Evolutionary conservation across 2,113 vertebrate genomes (phyloP), one percentile per base, ranked within the genome.

Genomic region (Galemys pyrenaicus): DNA sequence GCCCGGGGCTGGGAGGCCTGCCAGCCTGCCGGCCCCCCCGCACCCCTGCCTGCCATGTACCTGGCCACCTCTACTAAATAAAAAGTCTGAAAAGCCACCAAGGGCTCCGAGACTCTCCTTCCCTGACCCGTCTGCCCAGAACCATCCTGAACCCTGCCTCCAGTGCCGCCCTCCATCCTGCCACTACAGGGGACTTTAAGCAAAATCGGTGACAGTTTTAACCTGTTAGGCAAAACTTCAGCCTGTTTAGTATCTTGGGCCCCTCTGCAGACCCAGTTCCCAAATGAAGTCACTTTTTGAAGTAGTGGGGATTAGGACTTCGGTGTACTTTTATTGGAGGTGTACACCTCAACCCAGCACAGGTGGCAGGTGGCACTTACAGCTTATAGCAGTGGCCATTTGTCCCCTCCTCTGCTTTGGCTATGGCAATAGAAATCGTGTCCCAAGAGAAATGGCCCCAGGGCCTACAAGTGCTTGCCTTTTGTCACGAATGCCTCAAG

Each of bases 341-440:
- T 32, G 39, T 24, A 30, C 9, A 35, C 0, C 64, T 54, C 39
- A 32, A 17, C 16, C 30, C 2, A 0, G n/a, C 3, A 24, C 3
- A 35, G 37, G 15, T 51, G 6, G 46, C 54, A 62, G 32, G 37
- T 13, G 37, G 32, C 16, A 30, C 9, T 41, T 54, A 41, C 24
- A 0, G 60, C 58, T 80, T 70, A 73, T 41, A 39, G 46, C 9
- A 10, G 74, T 12, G 16, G 41, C 24, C 19, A 13, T 64, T 62
- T 35, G 26, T 16, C 26, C n/a, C 20, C 87, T 74, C 26, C 19
- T 79, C 32, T 10, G 30, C 60, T 75, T 94, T 12, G 6, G 5
- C 51, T 1, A 7, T 67, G 39, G 41, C 35, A 54, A 54, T 54
- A 32, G 70, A 84, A n/a, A 81, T 26, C 7, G 9, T 80, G 20